Conservation (phyloP, 2,888 invertebrate species). For the Pantelozetes paolii region DNA sequence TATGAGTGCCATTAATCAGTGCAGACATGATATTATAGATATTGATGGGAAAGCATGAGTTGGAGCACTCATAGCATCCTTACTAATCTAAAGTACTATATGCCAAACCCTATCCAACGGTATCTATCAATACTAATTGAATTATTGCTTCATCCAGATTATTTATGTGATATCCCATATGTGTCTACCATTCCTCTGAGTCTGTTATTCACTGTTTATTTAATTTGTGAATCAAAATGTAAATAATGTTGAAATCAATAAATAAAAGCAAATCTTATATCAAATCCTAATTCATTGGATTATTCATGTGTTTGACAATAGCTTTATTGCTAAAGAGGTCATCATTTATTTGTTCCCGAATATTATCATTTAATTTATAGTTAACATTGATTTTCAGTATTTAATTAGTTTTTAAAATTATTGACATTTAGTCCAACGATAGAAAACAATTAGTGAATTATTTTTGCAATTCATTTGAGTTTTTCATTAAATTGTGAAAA, state of each 20-base stretch:
- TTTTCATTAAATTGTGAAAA: too few relatives aligned
- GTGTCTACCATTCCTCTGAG: background rate
- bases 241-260: background rate
- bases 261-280: too few relatives aligned
- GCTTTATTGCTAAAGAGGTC: too few relatives aligned
- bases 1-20: background rate
- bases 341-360: too few relatives aligned
- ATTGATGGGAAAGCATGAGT: background rate
- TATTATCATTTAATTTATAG: too few relatives aligned
- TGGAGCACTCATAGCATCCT: background rate
- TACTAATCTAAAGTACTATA: background rate
- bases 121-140: constrained; percentile 8
- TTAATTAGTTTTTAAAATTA: too few relatives aligned
- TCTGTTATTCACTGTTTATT: background rate
- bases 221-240: background rate
- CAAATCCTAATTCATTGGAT: too few relatives aligned
- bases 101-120: background rate
- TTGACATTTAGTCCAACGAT: too few relatives aligned
- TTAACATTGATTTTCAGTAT: too few relatives aligned
- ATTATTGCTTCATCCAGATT: background rate
- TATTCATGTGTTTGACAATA: too few relatives aligned
- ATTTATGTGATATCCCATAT: background rate
- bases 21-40: background rate
- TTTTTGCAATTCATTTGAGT: too few relatives aligned
- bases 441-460: too few relatives aligned